Percentiles rank a stretch among this genome's conserved stretches.
phyloP scores from a whole-genome alignment of 2,888 invertebrate genomes.

The Podotricha telesiphe region DNA sequence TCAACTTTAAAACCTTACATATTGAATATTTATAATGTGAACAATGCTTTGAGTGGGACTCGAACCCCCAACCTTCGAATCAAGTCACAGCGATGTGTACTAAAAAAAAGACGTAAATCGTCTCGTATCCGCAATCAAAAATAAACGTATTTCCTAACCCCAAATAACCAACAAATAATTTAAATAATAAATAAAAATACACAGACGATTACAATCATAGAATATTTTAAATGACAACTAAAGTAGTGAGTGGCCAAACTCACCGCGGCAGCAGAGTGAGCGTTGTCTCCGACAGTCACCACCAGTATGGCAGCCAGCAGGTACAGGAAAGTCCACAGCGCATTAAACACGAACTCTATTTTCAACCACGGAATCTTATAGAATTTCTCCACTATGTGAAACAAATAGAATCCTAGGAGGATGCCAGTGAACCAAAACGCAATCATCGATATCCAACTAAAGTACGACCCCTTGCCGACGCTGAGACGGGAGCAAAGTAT shows the following conservation, averaged over 20 bases:
- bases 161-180: no score
- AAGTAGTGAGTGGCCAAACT: conserved; percentile 64
- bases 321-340: conserved; percentile 89
- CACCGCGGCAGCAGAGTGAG: conserved; percentile 89
- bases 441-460: conserved; percentile 90
- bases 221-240: neutral
- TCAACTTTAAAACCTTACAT: no score
- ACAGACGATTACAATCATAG: no score
- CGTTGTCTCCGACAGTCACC: conserved; percentile 83
- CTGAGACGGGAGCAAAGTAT: conserved; percentile 43
- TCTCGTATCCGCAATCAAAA: no score
- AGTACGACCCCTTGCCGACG: conserved; percentile 87
- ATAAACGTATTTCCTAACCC: no score
- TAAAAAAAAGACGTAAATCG: no score
- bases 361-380: conserved; percentile 94
- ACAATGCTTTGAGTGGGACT: no score
- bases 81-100: no score
- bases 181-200: no score
- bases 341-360: conserved; percentile 90
- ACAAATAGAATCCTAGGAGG: conserved; percentile 90
- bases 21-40: no score
- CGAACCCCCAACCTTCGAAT: no score
- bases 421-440: conserved; percentile 94
- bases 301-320: conserved; percentile 89
- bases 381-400: conserved; percentile 93